phyloP scores from a whole-genome alignment of 2,888 invertebrate species.

The Spilosoma lubricipeda region DNA sequence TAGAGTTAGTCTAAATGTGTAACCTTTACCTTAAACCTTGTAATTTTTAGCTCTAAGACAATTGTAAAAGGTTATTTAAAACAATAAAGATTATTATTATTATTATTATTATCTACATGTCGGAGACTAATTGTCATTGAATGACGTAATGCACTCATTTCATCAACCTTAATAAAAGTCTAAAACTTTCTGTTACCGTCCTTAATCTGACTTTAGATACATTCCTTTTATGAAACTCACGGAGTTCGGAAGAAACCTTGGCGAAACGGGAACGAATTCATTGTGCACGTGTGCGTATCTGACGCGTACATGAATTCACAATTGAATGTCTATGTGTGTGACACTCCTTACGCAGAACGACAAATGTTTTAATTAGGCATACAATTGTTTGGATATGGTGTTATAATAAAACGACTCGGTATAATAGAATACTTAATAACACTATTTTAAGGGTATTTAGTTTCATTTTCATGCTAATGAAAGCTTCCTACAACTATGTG shows the following conservation, averaged over 20 bases:
- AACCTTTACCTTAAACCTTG: no score
- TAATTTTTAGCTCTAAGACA: no score
- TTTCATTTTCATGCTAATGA: no score
- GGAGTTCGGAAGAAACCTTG: slow-evolving; percentile 38
- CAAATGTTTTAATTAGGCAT: slow-evolving; percentile 51
- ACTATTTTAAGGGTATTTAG: neutral
- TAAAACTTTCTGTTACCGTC: neutral
- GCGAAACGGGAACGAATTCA: slow-evolving; percentile 42
- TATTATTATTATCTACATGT: no score
- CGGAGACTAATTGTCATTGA: neutral
- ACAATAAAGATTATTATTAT: no score
- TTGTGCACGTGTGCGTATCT: slow-evolving; percentile 29
- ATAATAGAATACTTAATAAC: neutral
- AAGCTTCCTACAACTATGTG: neutral
- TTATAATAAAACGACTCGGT: neutral
- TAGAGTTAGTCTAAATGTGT: no score
- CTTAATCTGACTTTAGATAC: slow-evolving; percentile 22
- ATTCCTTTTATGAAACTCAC: slow-evolving; percentile 32
- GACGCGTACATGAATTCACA: slow-evolving; percentile 48
- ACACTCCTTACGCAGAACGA: slow-evolving; percentile 46
- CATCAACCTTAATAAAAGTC: neutral
- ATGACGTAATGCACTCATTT: neutral
- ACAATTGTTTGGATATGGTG: slow-evolving; percentile 50
- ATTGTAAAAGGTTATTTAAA: no score
- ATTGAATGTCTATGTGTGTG: slow-evolving; percentile 65